These are phyloP conservation scores for Coenobita brevimanus DNA, from an alignment of 1,140 invertebrate species.

Conservation along the genomic window DNA sequence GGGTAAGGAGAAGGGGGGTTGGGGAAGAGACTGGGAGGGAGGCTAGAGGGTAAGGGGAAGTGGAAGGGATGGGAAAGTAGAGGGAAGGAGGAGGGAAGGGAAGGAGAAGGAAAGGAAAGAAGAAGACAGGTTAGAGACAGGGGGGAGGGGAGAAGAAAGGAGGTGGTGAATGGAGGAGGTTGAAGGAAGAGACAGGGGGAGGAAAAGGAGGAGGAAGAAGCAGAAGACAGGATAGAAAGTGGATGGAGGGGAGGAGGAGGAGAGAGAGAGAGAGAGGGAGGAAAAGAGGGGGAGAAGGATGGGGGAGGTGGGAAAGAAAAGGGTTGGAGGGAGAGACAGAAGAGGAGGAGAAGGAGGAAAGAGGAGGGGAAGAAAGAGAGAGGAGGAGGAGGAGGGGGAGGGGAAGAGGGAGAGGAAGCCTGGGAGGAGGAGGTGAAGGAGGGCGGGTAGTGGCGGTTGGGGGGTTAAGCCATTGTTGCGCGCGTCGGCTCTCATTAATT, in stretches of 20 bases:
- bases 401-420: background rate
- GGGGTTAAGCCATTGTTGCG: background rate
- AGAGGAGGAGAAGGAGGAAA: background rate
- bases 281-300: background rate
- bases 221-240: too few relatives aligned
- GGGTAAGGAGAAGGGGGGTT: background rate
- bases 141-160: background rate
- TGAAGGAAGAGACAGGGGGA: too few relatives aligned
- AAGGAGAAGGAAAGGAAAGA: background rate
- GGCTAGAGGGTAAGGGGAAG: background rate
- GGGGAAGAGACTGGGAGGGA: background rate
- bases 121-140: background rate
- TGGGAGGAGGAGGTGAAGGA: background rate
- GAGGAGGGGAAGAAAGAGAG: background rate
- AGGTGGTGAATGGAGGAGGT: background rate
- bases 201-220: too few relatives aligned
- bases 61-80: background rate
- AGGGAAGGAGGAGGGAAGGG: background rate
- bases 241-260: background rate
- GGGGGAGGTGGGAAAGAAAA: background rate
- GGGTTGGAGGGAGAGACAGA: background rate
- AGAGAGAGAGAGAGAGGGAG: background rate
- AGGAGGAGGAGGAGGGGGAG: background rate
- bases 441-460: too few relatives aligned
- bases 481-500: conserved; percentile 54